phyloP scores from a whole-genome alignment of 2,888 invertebrate genomes.

The Drosophila picticornis region DNA sequence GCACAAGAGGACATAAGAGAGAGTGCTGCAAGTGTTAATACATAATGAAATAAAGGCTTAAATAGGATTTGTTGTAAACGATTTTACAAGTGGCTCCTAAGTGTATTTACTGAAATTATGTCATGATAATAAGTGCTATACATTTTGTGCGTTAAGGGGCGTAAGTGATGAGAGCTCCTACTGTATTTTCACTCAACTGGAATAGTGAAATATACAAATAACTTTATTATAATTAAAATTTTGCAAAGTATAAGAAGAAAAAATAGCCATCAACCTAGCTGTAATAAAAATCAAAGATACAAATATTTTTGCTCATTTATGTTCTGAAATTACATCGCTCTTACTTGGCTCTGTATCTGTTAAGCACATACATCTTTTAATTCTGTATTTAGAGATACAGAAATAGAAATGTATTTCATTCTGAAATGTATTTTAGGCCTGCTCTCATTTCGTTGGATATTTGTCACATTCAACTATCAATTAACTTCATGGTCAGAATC shows the following conservation, averaged over 20 bases:
- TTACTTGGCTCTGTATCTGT: neutral
- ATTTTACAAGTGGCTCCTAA: constrained; percentile 41
- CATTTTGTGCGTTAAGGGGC: neutral
- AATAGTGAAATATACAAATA: neutral
- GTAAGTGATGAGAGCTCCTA: neutral
- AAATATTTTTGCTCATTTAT: neutral
- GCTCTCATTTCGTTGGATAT: neutral
- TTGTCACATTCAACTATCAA: constrained; percentile 45
- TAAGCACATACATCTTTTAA: neutral
- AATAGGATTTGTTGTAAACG: constrained; percentile 41
- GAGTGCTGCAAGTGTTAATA: constrained; percentile 48
- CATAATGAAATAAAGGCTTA: constrained; percentile 67
- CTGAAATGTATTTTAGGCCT: neutral
- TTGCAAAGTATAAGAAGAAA: neutral
- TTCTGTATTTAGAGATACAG: neutral
- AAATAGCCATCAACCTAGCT: neutral
- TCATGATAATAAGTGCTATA: constrained; percentile 4
- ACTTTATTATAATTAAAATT: neutral
- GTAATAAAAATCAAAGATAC: neutral
- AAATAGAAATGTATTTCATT: neutral
- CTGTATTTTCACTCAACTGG: neutral
- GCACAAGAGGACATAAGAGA: neutral
- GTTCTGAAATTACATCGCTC: neutral
- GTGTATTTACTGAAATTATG: constrained; percentile 27
- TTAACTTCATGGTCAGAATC: constrained; percentile 37